These are phyloP conservation scores for Drosophila nikananu DNA, from an alignment of 1,140 invertebrate genomes.

Conservation along the genomic window DNA sequence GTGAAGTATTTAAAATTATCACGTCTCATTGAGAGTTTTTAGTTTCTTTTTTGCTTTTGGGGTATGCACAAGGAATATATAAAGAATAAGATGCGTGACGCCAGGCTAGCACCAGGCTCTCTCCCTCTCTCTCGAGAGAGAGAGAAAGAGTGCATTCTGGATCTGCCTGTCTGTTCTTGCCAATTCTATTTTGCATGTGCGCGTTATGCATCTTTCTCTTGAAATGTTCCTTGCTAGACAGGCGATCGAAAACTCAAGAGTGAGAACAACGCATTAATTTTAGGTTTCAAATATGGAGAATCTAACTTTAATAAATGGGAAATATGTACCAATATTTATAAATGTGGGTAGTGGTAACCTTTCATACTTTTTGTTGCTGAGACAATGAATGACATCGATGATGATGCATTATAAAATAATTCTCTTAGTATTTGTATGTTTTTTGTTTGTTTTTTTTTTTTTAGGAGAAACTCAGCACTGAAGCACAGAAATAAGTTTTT, in stretches of 20 bases:
- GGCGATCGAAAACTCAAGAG: conserved; percentile 44
- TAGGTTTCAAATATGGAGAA: conserved; percentile 70
- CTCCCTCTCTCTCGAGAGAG: background rate
- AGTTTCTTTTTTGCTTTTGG: conserved; percentile 9
- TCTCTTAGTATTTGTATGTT: conserved; percentile 20
- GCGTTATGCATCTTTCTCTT: background rate
- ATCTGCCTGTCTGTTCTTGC: background rate
- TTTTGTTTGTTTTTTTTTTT: conserved; percentile 42
- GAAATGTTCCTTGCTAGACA: background rate
- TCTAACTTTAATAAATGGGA: conserved; percentile 80
- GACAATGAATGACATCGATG: conserved; percentile 43
- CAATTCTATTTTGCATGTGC: background rate
- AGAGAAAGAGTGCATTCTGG: background rate
- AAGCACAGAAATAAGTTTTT: conserved; percentile 78
- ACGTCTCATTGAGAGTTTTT: conserved; percentile 65
- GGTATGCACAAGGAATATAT: background rate
- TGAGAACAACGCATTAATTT: conserved; percentile 61
- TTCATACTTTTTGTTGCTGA: conserved; percentile 37
- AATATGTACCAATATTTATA: conserved; percentile 69
- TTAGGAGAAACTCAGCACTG: conserved; percentile 78
- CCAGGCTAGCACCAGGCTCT: too few species aligned
- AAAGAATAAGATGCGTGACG: conserved; percentile 6
- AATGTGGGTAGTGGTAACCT: conserved; percentile 54
- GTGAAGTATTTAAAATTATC: conserved; percentile 78
- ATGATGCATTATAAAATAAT: conserved; percentile 61